Evolutionary conservation across 2,797 vertebrate species (phyloP), one percentile per base, ranked within the genome.

Genomic region (Oophaga sylvatica): DNA sequence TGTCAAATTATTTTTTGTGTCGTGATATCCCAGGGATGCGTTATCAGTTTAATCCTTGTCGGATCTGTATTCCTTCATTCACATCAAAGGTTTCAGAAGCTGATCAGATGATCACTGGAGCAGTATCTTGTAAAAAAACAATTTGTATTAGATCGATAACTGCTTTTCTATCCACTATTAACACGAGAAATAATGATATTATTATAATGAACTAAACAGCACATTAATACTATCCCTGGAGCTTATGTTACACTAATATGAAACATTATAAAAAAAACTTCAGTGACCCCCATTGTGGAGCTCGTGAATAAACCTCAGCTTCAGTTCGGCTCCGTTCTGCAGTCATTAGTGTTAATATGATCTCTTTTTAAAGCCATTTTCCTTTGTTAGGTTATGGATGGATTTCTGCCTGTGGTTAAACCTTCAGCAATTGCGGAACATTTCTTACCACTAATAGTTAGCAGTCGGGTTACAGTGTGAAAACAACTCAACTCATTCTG

Each of bases 301-400:
- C 29, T 45, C 20, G 35, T 59, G 68, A 53, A 59, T 83, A 75
- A 75, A 60, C 81, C n/a, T 73, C 53, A 45, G 17, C 48, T 56
- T 1, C 53, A 31, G 45, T n/a, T 22, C 35, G 15, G 80, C 41
- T 22, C 20, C 35, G 13, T 71, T 83, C 20, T 73, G 53, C 26
- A 35, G 48, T 56, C 22, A 60, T 59, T 83, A 60, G 67, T 68
- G 84, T 79, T 85, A 79, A 85, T 85, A 85, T 85, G 62, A 85
- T 85, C 84, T 53, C 75, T 79, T 79, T 68, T 65, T 85, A 29
- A 85, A 85, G 62, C 71, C n/a, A 6, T 84, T 84, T 48, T 20
- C 59, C 83, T 77, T 75, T 31, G 60, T 67, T 63, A 78, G 53
- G n/a, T 85, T 35, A 67, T 85, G 73, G 68, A 57, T 29, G 17